phyloP scores from a whole-genome alignment of 2,888 invertebrate genomes.

The Adelognathus sp. region DNA sequence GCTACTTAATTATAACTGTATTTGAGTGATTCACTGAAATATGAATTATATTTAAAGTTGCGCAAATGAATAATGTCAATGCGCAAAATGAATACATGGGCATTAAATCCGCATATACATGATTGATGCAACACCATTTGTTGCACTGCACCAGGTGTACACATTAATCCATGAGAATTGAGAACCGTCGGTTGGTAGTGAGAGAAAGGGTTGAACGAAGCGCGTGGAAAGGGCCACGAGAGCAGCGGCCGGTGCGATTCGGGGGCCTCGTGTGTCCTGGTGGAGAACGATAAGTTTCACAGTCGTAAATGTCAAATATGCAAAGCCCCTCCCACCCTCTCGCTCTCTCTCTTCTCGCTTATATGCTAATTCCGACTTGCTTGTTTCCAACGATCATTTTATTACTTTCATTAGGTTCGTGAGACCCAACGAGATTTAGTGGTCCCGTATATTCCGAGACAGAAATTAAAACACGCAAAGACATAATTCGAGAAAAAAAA shows the following conservation, averaged over 20 bases:
- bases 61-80: too few relatives aligned
- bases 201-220: conserved; percentile 9
- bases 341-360: too few relatives aligned
- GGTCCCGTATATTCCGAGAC: conserved; percentile 11
- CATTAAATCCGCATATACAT: not conserved
- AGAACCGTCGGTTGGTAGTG: conserved; percentile 25
- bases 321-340: conserved; percentile 31
- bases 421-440: conserved; percentile 45
- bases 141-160: conserved; percentile 23
- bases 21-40: too few relatives aligned
- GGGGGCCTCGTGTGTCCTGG: not conserved
- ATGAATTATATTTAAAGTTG: too few relatives aligned
- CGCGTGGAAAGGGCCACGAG: conserved; percentile 18
- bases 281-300: conserved; percentile 52
- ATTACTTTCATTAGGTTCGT: conserved; percentile 54
- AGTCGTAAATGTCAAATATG: conserved; percentile 59
- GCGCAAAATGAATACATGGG: too few relatives aligned
- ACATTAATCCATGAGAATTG: conserved; percentile 37
- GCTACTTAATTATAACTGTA: too few relatives aligned
- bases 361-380: conserved; percentile 56
- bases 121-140: conserved; percentile 9
- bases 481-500: not conserved
- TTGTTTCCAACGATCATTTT: conserved; percentile 57
- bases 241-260: conserved; percentile 9
- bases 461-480: conserved; percentile 26